Percentiles rank a stretch among this genome's conserved stretches.
Evolutionary conservation across 2,797 vertebrate genomes (phyloP).

Genomic region (Nasua narica): DNA sequence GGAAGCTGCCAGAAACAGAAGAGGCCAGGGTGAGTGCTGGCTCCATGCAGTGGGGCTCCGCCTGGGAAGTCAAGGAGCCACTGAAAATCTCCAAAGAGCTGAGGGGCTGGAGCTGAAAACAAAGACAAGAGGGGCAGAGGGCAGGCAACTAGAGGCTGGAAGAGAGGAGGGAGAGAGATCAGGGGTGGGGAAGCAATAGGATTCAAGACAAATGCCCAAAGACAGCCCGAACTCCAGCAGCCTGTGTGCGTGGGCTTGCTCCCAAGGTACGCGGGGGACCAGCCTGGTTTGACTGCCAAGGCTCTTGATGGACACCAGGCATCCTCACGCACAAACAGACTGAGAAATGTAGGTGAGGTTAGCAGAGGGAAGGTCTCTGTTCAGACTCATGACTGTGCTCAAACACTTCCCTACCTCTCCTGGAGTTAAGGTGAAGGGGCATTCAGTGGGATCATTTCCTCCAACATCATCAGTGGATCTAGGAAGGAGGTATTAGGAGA

Average conservation of each 20-base stretch:
- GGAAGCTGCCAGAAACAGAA: not conserved
- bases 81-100: not conserved
- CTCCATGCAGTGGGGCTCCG: not conserved
- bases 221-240: not conserved
- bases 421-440: accelerated
- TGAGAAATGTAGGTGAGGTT: not conserved
- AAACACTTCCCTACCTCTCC: not conserved
- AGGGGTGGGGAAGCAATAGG: accelerated
- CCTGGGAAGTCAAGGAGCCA: not conserved
- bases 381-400: not conserved
- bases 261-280: accelerated
- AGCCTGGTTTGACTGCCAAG: not conserved
- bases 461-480: not conserved
- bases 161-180: not conserved
- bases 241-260: not conserved
- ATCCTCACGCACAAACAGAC: accelerated
- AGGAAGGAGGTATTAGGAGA: not conserved
- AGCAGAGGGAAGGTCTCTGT: not conserved
- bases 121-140: not conserved
- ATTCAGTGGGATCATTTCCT: not conserved
- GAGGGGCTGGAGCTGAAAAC: not conserved
- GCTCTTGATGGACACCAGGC: not conserved
- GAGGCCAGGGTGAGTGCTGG: not conserved
- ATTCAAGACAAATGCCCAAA: not conserved
- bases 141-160: accelerated